Base-by-base conservation (phyloP, 2,888 invertebrate genomes). In the Stenoptilia bipunctidactyla region DNA sequence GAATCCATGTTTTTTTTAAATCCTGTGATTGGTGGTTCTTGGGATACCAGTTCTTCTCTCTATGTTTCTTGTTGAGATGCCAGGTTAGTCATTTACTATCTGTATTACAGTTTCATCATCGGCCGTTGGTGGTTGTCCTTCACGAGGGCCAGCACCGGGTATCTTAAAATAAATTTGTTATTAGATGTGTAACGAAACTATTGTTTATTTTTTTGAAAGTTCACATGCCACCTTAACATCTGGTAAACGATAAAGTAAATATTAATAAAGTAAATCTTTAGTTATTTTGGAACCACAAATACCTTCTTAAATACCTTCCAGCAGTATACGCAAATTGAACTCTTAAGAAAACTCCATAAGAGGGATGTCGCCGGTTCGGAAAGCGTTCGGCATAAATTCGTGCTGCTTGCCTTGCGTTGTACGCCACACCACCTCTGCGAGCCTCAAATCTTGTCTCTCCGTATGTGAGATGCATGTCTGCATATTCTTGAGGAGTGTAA, bases 381-480 rank as follows among this genome's bases (percentile, higher is more conserved):
- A 13, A 35, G 12, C 15, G 35, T 13, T 35, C 35, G 10, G 35
- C 35, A 14, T 35, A 35, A 13, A 35, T 35, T 20, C 37, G 15
- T 4, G 37, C 37, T 4, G 37, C 37, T 15, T 37, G 15, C 37
- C 37, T 37, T 8, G 37, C 38, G 14, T 15, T 25, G 38, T 38
- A 38, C 10, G 33, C 6, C 10, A 38, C 33, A 14, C 30, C 30
- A 2, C 33, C 38, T 30, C 38, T 27, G 30, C 5, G 13, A 2
- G 20, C 2, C 5, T 15, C 33, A 12, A 8, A 15, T n/a, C 38
- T 13, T 2, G 33, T 38, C 30, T 38, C 38, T 2, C 38, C 38
- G 30, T 38, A 33, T 30, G 30, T 38, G 2, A 33, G 15, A 13
- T 38, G 38, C 33, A 38, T 33, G 33, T 38, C 38, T 10, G 14